Evolutionary conservation across 2,888 invertebrate species (phyloP).

Genomic region (Adelphocoris suturalis): DNA sequence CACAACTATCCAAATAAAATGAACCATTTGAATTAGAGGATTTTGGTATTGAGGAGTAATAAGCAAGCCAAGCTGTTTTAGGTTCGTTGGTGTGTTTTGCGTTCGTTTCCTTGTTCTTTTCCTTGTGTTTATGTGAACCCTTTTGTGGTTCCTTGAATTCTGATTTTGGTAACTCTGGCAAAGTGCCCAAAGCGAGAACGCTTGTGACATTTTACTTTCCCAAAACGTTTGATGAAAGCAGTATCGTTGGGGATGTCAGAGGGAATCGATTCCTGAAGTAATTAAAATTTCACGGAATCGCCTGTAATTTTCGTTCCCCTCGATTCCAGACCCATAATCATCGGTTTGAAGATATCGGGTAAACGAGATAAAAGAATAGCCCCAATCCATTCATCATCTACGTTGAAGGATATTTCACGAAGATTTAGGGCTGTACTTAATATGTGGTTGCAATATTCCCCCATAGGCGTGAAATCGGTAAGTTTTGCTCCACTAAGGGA

Average conservation of each 20-base stretch:
- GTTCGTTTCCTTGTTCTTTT: too few relatives aligned
- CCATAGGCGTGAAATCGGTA: neutral
- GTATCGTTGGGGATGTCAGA: neutral
- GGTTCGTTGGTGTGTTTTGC: too few relatives aligned
- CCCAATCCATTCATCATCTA: constrained; percentile 46
- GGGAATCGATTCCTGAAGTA: neutral
- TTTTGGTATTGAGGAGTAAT: too few relatives aligned
- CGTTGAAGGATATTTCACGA: neutral
- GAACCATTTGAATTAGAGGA: too few relatives aligned
- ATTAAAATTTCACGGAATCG: neutral
- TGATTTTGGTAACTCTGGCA: neutral
- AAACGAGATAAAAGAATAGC: constrained; percentile 33
- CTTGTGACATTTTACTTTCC: neutral
- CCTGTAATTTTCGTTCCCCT: neutral
- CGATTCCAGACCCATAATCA: constrained; percentile 66
- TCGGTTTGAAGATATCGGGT: constrained; percentile 53
- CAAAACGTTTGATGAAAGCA: neutral
- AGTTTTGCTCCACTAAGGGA: neutral
- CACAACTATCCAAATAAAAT: too few relatives aligned
- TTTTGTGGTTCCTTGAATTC: neutral
- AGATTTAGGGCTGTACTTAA: constrained; percentile 3
- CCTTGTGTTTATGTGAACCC: too few relatives aligned
- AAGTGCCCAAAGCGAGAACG: neutral
- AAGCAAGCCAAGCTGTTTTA: too few relatives aligned
- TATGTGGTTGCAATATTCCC: constrained; percentile 2